phyloP scores from a whole-genome alignment of 2,888 invertebrate genomes.

The Eilema griseolum region DNA sequence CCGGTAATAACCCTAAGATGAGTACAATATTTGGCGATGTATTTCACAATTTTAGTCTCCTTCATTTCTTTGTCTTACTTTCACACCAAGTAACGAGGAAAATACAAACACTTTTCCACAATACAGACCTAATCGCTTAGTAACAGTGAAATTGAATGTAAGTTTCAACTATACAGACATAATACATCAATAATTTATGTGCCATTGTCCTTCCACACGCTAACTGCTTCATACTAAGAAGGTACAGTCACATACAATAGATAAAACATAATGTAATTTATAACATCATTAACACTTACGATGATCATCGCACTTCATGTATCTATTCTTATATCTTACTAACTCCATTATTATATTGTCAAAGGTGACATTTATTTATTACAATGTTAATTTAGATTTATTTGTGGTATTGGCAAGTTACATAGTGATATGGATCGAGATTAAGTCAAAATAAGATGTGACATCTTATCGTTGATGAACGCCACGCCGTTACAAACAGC shows the following conservation, averaged over 20 bases:
- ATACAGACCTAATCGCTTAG: slow-evolving; percentile 9
- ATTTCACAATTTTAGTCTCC: too few species aligned
- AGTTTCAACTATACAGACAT: neutral
- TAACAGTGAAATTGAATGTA: slow-evolving; percentile 15
- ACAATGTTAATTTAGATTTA: neutral
- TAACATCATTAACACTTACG: neutral
- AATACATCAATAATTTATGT: slow-evolving; percentile 14
- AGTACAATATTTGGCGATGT: too few species aligned
- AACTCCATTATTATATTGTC: neutral
- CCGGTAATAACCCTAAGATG: too few species aligned
- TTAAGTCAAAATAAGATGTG: too few species aligned
- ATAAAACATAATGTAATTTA: too few species aligned
- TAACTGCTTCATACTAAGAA: slow-evolving; percentile 14
- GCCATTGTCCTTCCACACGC: slow-evolving; percentile 10
- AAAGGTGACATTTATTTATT: neutral
- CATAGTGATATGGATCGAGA: too few species aligned
- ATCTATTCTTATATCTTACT: neutral
- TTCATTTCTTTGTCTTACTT: neutral
- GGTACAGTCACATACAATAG: slow-evolving; percentile 8
- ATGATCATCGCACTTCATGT: neutral
- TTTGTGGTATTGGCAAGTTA: too few species aligned
- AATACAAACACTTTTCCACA: neutral
- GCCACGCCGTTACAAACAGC: too few species aligned
- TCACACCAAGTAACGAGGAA: neutral
- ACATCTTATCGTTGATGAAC: too few species aligned